Percentiles rank a stretch among this genome's conserved stretches.
phyloP scores from a whole-genome alignment of 2,113 vertebrate genomes.

The Ceyx margarethae region DNA sequence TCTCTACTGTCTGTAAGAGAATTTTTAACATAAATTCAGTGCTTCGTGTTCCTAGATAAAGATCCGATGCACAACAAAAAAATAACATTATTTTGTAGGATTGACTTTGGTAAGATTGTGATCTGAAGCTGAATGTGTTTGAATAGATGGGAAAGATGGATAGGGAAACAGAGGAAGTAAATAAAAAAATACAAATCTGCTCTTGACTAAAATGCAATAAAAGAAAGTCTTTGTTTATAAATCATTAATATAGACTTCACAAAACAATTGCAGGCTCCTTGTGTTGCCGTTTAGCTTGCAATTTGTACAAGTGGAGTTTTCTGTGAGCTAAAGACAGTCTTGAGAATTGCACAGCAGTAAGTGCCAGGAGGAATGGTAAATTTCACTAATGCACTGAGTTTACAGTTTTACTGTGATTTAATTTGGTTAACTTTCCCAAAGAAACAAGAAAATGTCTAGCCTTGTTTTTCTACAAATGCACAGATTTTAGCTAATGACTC shows the following conservation, averaged over 20 bases:
- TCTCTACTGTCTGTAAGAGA: not conserved
- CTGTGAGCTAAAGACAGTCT: not conserved
- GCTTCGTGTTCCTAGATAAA: not conserved
- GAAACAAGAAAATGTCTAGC: not conserved
- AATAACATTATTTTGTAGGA: constrained; percentile 20
- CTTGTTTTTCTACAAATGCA: not conserved
- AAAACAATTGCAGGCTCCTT: not conserved
- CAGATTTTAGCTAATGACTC: not conserved
- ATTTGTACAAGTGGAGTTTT: not conserved
- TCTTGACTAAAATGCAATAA: not conserved
- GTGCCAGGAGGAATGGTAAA: not conserved
- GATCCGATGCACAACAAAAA: not conserved
- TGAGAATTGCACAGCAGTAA: not conserved
- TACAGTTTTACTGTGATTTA: not conserved
- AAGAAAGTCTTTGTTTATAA: not conserved
- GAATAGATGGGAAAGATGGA: not conserved
- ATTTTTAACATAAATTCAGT: not conserved
- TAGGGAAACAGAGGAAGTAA: not conserved
- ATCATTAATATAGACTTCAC: not conserved
- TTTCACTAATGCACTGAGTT: not conserved
- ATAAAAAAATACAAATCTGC: not conserved
- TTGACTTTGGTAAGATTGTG: not conserved
- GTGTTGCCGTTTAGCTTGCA: not conserved
- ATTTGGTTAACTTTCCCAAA: not conserved
- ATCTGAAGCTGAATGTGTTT: constrained; percentile 14